Evolutionary conservation across 2,113 vertebrate species (phyloP).

Genomic region (Notarius lentiginosus): DNA sequence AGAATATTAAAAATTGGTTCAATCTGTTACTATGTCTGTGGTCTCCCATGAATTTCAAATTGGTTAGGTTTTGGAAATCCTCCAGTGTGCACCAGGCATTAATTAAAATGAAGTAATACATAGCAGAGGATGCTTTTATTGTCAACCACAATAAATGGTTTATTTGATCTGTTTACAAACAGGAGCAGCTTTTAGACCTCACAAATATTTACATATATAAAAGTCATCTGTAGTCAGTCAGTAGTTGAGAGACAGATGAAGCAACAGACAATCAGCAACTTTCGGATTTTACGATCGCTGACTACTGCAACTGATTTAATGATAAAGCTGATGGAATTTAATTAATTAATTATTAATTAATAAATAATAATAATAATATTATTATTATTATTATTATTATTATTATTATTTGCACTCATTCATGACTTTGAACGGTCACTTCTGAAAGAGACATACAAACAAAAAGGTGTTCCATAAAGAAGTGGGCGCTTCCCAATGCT

Average conservation of each 20-base stretch:
- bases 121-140: background rate
- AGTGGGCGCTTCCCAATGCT: background rate
- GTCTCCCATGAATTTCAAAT: too few species aligned
- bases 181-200: background rate
- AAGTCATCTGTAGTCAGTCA: background rate
- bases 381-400: background rate
- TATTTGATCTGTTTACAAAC: too few species aligned
- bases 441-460: background rate
- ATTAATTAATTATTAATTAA: too few species aligned
- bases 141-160: background rate
- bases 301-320: conserved; percentile 74
- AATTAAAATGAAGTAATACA: too few species aligned
- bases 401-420: background rate
- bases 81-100: too few species aligned
- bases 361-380: too few species aligned
- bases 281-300: conserved; percentile 64
- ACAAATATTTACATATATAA: background rate
- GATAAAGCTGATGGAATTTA: conserved; percentile 75
- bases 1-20: too few species aligned
- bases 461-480: background rate
- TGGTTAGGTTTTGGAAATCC: too few species aligned
- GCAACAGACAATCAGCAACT: background rate
- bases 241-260: background rate
- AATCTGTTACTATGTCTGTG: too few species aligned
- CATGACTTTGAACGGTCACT: background rate